phyloP scores from a whole-genome alignment of 1,140 invertebrate species.

The Ooceraea biroi region DNA sequence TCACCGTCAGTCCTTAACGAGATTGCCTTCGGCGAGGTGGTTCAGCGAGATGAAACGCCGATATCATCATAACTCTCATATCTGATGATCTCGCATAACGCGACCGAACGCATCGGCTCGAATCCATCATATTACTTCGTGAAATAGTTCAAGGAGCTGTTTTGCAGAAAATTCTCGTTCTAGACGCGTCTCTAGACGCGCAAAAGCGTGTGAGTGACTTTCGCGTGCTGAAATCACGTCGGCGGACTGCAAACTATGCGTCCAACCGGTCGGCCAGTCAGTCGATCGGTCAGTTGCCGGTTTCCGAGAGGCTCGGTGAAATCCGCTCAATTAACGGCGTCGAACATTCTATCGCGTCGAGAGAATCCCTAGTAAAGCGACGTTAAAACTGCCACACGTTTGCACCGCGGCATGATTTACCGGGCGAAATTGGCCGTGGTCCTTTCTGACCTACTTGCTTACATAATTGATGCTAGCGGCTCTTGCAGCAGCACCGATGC shows the following conservation, averaged over 20 bases:
- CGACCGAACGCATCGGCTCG: too few relatives aligned
- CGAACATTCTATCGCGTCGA: conserved; percentile 15
- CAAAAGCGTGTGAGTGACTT: conserved; percentile 2
- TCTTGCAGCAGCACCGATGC: too few relatives aligned
- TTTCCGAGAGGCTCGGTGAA: conserved; percentile 16
- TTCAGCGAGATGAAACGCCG: conserved; percentile 52
- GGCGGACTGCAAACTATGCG: not conserved
- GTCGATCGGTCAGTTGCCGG: not conserved
- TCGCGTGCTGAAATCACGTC: conserved; percentile 32
- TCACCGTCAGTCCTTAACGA: conserved; percentile 21
- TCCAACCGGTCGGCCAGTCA: not conserved
- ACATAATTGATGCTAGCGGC: conserved; percentile 73
- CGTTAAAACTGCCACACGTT: conserved; percentile 28
- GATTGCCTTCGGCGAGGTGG: conserved; percentile 32
- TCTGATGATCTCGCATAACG: too few relatives aligned
- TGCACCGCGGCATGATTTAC: conserved; percentile 32
- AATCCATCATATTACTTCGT: too few relatives aligned
- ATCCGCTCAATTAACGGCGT: conserved; percentile 37
- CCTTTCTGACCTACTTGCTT: conserved; percentile 78
- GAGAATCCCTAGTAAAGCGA: conserved; percentile 20
- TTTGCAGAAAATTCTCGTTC: too few relatives aligned
- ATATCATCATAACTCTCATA: too few relatives aligned
- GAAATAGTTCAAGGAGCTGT: too few relatives aligned
- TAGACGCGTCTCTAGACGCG: not conserved
- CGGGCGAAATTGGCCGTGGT: conserved; percentile 76